A percentile compares a stretch with the other conserved stretches of the same genome.
phyloP scores from a whole-genome alignment of 2,888 invertebrate species.

The Germaria angustata region DNA sequence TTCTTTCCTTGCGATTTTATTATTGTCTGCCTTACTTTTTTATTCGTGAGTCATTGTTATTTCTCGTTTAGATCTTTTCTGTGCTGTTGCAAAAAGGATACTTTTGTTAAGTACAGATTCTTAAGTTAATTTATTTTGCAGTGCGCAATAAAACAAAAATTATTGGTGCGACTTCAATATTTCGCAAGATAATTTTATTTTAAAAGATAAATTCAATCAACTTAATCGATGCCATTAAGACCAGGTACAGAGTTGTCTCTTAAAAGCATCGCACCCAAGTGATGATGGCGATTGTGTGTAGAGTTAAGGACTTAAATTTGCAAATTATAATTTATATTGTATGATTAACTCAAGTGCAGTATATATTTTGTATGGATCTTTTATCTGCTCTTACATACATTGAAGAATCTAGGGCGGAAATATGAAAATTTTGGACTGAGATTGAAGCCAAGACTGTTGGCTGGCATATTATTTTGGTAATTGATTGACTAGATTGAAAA shows the following conservation, averaged over 20 bases:
- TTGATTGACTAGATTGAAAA: too few relatives aligned
- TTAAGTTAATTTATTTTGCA: constrained; percentile 42
- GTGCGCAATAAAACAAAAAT: constrained; percentile 45
- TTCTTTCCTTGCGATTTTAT: constrained; percentile 23
- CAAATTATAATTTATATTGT: constrained; percentile 13
- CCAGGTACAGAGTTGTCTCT: constrained; percentile 1
- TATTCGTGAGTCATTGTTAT: constrained; percentile 55
- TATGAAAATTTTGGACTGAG: too few relatives aligned
- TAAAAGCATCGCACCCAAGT: not conserved
- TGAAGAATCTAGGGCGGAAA: too few relatives aligned
- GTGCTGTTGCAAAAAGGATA: constrained; percentile 36
- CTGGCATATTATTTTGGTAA: too few relatives aligned
- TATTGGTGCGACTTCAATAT: constrained; percentile 50
- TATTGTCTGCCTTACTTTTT: constrained; percentile 9
- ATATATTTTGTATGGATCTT: not conserved
- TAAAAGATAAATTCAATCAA: constrained; percentile 54
- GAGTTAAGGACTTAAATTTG: not conserved
- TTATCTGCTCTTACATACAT: not conserved
- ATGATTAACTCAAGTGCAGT: not conserved
- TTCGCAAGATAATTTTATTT: constrained; percentile 30
- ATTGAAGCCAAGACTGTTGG: too few relatives aligned
- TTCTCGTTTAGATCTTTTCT: not conserved
- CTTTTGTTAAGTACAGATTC: constrained; percentile 58
- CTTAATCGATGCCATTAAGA: constrained; percentile 54
- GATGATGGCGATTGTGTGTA: not conserved